Conservation (phyloP, 1,140 invertebrate species). For the Penaeus japonicus region DNA sequence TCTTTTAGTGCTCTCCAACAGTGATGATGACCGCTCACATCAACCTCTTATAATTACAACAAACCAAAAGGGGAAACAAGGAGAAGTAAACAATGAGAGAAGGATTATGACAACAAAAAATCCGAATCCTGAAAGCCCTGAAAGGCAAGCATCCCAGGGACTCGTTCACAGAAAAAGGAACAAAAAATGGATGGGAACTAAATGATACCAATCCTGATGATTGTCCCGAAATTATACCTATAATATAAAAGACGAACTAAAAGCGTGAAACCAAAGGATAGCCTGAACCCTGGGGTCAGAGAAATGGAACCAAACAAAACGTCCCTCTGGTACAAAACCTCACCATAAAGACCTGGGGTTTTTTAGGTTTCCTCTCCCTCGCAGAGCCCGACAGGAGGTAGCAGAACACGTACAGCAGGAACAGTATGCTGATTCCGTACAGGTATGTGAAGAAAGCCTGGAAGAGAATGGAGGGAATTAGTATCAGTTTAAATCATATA, state of each 20-base stretch:
- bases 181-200: too few relatives aligned
- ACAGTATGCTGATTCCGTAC: conserved; percentile 92
- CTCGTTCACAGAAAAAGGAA: too few relatives aligned
- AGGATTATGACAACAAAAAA: too few relatives aligned
- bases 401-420: conserved; percentile 95
- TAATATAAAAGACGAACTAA: conserved; percentile 21
- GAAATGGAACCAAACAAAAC: conserved; percentile 6
- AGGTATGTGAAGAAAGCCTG: conserved; percentile 97
- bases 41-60: too few relatives aligned
- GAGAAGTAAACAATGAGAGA: too few relatives aligned
- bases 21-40: too few relatives aligned
- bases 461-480: conserved; percentile 58
- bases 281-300: background rate
- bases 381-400: conserved; percentile 91
- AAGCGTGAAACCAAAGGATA: conserved; percentile 2
- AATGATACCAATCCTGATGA: too few relatives aligned
- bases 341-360: conserved; percentile 59
- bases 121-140: too few relatives aligned
- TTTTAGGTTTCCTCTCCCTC: conserved; percentile 61
- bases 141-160: too few relatives aligned
- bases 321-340: conserved; percentile 42
- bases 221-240: too few relatives aligned
- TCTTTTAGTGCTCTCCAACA: too few relatives aligned
- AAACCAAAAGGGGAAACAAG: too few relatives aligned
- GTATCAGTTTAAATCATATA: background rate